Percentiles rank a stretch among this genome's conserved stretches.
phyloP scores from a whole-genome alignment of 2,797 vertebrate genomes.

The Sphenodon punctatus region DNA sequence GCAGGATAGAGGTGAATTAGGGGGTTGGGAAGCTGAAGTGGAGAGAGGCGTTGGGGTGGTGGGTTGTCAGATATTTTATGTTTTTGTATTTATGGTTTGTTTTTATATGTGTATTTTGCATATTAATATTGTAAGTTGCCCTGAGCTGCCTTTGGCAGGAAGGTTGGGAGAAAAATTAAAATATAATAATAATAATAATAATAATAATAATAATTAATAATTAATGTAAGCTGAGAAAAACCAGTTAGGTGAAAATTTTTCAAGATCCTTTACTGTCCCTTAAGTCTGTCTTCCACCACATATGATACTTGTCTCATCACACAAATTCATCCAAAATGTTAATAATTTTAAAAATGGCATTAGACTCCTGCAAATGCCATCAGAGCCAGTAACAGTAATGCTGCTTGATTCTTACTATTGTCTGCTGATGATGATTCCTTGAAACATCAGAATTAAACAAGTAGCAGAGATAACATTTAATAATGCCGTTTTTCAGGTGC shows the following conservation, averaged over 20 bases:
- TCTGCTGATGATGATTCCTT: neutral
- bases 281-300: neutral
- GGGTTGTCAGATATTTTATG: no score
- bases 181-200: no score
- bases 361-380: neutral
- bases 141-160: no score
- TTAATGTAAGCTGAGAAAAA: neutral
- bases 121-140: no score
- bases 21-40: no score
- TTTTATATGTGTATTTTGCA: no score
- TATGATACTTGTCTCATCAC: neutral
- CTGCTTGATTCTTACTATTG: neutral
- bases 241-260: neutral
- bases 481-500: neutral
- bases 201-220: no score
- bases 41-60: no score
- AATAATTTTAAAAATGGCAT: neutral
- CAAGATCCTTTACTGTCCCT: neutral
- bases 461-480: neutral
- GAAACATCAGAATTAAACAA: neutral
- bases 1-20: no score
- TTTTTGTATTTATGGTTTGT: no score
- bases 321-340: neutral
- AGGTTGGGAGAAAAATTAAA: no score
- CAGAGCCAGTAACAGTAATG: neutral